Conservation (phyloP, 2,113 vertebrate species). For the Neofelis nebulosa region DNA sequence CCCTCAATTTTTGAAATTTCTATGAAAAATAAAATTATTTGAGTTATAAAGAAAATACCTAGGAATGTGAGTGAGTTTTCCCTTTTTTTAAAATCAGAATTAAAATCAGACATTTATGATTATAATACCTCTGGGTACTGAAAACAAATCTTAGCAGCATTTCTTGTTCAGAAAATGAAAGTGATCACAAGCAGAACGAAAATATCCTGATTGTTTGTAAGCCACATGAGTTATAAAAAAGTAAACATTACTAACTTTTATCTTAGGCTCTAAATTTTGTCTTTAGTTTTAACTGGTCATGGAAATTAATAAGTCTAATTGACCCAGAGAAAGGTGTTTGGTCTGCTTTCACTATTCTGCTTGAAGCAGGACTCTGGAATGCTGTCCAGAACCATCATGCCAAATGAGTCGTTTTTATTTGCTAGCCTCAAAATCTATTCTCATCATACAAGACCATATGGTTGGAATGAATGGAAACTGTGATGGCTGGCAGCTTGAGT, state of each 20-base stretch:
- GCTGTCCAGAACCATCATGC: neutral
- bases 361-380: neutral
- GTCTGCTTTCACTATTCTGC: neutral
- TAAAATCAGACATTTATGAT: neutral
- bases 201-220: constrained; percentile 14
- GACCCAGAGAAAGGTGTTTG: neutral
- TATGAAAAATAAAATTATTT: constrained; percentile 51
- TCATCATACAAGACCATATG: neutral
- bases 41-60: constrained; percentile 6
- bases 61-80: neutral
- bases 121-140: neutral
- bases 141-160: neutral
- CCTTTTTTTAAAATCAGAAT: neutral
- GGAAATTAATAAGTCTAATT: neutral
- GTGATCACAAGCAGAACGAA: constrained; percentile 15
- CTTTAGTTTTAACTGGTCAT: constrained; percentile 1
- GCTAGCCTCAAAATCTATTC: neutral
- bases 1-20: constrained; percentile 22
- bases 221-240: neutral
- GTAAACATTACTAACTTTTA: neutral
- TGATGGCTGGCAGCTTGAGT: neutral
- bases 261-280: neutral
- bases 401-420: constrained; percentile 18
- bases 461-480: neutral
- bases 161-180: constrained; percentile 26